Evolutionary conservation across 2,113 vertebrate species (phyloP), one percentile per base, ranked within the genome.

Genomic region (Labrus mixtus): DNA sequence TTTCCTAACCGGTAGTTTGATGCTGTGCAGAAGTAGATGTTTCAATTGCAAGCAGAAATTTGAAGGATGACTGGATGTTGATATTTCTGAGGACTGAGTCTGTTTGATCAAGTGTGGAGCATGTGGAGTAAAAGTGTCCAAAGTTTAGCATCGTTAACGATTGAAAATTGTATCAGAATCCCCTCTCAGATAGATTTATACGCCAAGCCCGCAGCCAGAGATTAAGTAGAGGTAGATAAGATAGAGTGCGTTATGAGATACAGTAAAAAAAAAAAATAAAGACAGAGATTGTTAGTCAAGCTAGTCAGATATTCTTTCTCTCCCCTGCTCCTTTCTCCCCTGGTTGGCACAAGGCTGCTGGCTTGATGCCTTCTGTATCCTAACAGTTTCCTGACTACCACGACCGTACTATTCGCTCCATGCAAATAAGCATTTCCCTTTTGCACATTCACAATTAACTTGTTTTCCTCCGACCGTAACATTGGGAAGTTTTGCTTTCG

Each of bases 271-370:
- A 69, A 80, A 79, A 69, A 72, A 59, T 39, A 67, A 16, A 41
- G 25, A 59, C 36, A 68, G 69, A 71, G 70, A 78, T 59, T 37
- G 73, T 78, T 76, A 43, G 66, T 46, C 19, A 36, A 72, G 43
- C 55, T 16, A 22, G 85, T 93, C 85, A 53, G 78, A 82, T 93
- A 25, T 92, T 79, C 90, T 71, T 91, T 67, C 82, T 79, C 90
- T 90, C 73, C 79, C 61, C 80, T 90, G 81, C 91, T 90, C 86
- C 91, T 78, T 70, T 86, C 84, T 77, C 86, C 78, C 84, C 66
- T 54, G 76, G 81, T 67, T 90, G 90, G 83, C 83, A 86, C 84
- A 76, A 71, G 60, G 80, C 76, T 73, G 60, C 76, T 89, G 83
- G 79, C 86, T 78, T 25, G 48, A 46, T 57, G 81, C 81, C 86